phyloP scores from a whole-genome alignment of 1,140 invertebrate species.

The Caenorhabditis briggsae region DNA sequence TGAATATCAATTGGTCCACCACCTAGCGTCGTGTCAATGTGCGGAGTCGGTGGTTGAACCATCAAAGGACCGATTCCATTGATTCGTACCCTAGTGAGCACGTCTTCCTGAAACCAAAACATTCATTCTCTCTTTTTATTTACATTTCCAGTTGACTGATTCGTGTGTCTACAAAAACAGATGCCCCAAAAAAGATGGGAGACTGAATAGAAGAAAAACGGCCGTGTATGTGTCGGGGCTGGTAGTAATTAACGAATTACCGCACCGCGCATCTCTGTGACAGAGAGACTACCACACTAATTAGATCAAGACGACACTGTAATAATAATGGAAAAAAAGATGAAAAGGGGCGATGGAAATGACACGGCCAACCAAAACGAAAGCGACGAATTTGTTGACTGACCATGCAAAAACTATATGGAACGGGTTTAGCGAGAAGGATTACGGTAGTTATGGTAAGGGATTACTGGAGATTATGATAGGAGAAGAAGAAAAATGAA shows the following conservation, averaged over 20 bases:
- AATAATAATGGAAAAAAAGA: conserved; percentile 23
- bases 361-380: conserved; percentile 2
- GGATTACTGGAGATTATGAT: not conserved
- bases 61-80: conserved; percentile 62
- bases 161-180: conserved; percentile 29
- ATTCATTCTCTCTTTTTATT: not conserved
- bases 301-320: conserved; percentile 50
- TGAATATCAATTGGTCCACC: conserved; percentile 59
- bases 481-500: not conserved
- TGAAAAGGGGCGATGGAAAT: not conserved
- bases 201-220: not conserved
- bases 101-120: conserved; percentile 49
- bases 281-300: not conserved
- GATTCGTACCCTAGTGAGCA: conserved; percentile 57
- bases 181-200: not conserved
- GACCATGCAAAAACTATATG: conserved; percentile 36
- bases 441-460: conserved; percentile 2
- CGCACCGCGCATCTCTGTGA: conserved; percentile 20
- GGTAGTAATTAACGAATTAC: conserved; percentile 54
- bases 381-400: conserved; percentile 33
- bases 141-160: conserved; percentile 40
- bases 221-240: not conserved
- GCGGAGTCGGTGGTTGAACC: conserved; percentile 50
- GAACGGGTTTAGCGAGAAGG: not conserved
- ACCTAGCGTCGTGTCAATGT: conserved; percentile 39